phyloP scores from a whole-genome alignment of 2,113 vertebrate genomes.

The Alethe castanea region DNA sequence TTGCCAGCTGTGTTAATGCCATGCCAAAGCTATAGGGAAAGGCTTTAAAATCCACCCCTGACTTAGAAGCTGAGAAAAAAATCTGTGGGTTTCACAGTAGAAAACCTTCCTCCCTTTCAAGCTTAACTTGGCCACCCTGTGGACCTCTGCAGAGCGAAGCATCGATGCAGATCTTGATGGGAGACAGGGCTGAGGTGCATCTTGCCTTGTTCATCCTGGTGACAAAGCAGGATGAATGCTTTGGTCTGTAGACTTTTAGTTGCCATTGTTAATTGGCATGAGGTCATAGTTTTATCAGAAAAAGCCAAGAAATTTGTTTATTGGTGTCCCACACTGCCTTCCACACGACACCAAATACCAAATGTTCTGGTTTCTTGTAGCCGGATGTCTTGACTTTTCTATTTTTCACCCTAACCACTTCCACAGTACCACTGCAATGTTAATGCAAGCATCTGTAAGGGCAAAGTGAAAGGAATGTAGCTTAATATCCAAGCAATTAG shows the following conservation, averaged over 20 bases:
- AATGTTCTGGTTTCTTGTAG: background rate
- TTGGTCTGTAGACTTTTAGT: background rate
- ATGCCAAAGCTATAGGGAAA: background rate
- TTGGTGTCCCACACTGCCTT: background rate
- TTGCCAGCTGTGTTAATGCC: background rate
- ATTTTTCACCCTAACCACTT: background rate
- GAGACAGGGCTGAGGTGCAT: background rate
- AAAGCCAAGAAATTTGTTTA: background rate
- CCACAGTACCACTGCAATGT: background rate
- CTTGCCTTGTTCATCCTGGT: background rate
- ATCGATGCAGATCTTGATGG: accelerated
- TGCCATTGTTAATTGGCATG: background rate
- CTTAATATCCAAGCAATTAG: conserved; percentile 45
- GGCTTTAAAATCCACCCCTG: background rate
- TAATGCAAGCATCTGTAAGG: background rate
- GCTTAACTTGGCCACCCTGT: accelerated
- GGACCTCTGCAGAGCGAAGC: background rate
- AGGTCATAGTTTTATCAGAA: background rate
- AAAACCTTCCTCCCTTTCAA: background rate
- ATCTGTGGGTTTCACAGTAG: background rate
- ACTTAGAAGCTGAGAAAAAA: background rate
- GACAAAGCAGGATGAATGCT: background rate
- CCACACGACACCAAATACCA: background rate
- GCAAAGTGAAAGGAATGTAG: conserved; percentile 42
- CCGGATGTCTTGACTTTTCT: background rate